Base-by-base conservation (phyloP, 2,797 vertebrate genomes). In the Gymnoscopelus microlampas region DNA sequence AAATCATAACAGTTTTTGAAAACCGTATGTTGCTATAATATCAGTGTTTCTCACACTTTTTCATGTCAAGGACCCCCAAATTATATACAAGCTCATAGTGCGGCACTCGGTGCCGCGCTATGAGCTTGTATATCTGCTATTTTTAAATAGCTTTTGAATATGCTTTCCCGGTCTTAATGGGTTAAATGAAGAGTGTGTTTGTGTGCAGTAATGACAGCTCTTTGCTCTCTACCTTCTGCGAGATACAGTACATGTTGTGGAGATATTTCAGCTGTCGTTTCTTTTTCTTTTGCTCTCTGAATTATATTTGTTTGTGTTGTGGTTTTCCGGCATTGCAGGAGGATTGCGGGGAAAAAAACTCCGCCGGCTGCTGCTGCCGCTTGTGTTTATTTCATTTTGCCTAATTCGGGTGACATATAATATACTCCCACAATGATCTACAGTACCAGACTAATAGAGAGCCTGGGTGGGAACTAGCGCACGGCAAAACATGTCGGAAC, bases 381-480 rank as follows among this genome's bases (percentile, higher is more conserved):
- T 66, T 63, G 60, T 73, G 73, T 76, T 77, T 63, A 71, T 77
- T 80, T 81, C 48, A 70, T 75, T 76, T 44, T 71, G 71, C 81
- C 62, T 84, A 80, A 81, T 68, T 69, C 74, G 68, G 71, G 70
- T 67, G 63, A 70, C 44, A 39, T 19, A 19, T 19, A 19, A 44
- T 8, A 9, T 53, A 69, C 80, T 83, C 56, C 19, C 76, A 65
- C 71, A 71, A 67, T 75, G 72, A 86, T 72, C 78, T 58, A 81
- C 61, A 70, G 26, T 3, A 29, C 26, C 26, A 57, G 39, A 8
- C 10, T 39, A 73, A 51, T 3, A 5, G 9, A 49, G 6, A 13
- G 14, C 12, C 35, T 14, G 9, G 26, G 50, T 29, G 26, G 26
- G 26, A 19, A 53, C n/a, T n/a, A 19, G 55, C 14, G 61, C 50